Percentiles rank a stretch among this genome's conserved stretches.
Evolutionary conservation across 2,888 invertebrate genomes (phyloP).

Genomic region (Hydriomena furcata): DNA sequence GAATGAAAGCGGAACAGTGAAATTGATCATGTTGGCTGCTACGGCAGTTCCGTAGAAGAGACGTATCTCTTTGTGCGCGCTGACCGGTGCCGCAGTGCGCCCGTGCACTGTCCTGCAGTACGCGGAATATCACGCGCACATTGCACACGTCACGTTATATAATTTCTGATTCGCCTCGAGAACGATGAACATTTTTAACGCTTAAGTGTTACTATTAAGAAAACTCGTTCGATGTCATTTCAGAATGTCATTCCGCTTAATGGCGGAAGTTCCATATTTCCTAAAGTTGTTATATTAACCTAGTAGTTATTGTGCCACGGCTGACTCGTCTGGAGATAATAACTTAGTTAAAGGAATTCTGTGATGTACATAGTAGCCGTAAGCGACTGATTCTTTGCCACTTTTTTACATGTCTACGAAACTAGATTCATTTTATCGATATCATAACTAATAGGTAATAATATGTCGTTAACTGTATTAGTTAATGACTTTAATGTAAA

Average conservation of each 20-base stretch:
- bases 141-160: no score
- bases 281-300: conserved; percentile 12
- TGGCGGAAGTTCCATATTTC: conserved; percentile 25
- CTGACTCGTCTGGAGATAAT: conserved; percentile 5
- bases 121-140: no score
- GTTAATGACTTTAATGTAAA: conserved; percentile 64
- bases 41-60: no score
- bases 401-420: conserved; percentile 80
- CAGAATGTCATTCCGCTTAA: conserved; percentile 28
- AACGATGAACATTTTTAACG: conserved; percentile 17
- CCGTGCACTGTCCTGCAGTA: background rate
- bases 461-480: conserved; percentile 4
- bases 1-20: no score
- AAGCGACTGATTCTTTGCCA: conserved; percentile 80
- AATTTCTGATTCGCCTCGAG: background rate
- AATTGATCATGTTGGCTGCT: no score
- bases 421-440: conserved; percentile 53
- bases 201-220: conserved; percentile 20
- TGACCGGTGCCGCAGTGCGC: no score
- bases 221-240: conserved; percentile 26
- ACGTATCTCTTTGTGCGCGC: no score
- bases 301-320: background rate
- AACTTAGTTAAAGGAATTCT: conserved; percentile 41
- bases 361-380: conserved; percentile 76
- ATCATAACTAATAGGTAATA: background rate